Conservation (phyloP, 37 sponge, comb jelly and placozoan species). For the Halichondria panicea region DNA sequence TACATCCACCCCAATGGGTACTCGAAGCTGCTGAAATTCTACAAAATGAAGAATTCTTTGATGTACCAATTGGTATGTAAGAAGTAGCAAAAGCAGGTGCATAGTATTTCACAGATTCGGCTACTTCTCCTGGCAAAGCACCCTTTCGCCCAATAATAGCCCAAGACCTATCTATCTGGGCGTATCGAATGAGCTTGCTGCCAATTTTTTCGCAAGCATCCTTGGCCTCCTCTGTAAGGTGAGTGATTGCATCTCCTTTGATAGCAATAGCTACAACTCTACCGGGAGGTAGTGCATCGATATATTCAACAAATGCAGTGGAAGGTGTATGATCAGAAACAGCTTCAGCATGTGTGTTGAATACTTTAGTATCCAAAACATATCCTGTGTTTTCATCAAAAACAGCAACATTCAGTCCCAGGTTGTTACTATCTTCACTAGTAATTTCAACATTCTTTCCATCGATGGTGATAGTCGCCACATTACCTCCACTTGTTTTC, state of each 20-base stretch:
- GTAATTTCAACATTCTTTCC: no score
- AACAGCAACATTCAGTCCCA: background rate
- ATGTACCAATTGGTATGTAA: no score
- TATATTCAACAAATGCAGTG: background rate
- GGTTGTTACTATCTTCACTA: no score
- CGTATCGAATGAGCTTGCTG: background rate
- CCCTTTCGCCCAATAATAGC: slow-evolving; percentile 3
- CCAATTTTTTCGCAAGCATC: no score
- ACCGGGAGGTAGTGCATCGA: background rate
- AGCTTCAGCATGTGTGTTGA: background rate
- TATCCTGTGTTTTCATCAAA: background rate
- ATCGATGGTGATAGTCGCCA: no score
- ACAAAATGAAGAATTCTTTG: no score
- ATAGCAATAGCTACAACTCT: slow-evolving; percentile 1
- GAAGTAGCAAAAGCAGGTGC: no score
- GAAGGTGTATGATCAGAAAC: no score
- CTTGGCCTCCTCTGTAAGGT: background rate
- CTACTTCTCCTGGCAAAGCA: background rate
- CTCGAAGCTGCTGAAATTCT: no score
- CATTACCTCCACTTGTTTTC: no score
- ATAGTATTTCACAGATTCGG: background rate
- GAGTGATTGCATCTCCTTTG: background rate
- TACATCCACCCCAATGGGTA: no score
- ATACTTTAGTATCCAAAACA: background rate
- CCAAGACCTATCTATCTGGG: background rate